Conservation (phyloP, 1,140 invertebrate species). For the Trichoplusia ni region DNA sequence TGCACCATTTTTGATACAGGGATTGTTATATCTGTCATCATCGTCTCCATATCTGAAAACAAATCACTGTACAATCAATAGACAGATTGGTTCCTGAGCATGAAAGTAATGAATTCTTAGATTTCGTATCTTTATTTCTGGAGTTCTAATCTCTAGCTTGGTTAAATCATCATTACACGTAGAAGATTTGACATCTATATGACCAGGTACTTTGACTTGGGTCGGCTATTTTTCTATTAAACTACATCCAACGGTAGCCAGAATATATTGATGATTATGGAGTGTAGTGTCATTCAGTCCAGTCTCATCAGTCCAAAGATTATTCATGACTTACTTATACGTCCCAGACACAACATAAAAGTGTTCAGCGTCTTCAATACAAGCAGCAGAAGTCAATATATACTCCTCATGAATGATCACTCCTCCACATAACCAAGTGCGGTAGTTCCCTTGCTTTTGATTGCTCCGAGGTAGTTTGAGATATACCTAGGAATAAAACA, state of each 20-base stretch:
- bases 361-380: conserved; percentile 62
- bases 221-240: no score
- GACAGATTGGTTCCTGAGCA: no score
- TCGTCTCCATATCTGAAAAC: conserved; percentile 60
- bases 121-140: no score
- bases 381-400: conserved; percentile 65
- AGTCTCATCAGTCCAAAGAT: no score
- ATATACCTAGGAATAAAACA: conserved; percentile 53
- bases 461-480: conserved; percentile 58
- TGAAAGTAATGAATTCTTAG: no score
- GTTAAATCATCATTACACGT: no score
- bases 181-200: no score
- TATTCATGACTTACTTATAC: conserved; percentile 36
- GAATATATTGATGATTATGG: no score
- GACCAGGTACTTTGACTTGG: no score
- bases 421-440: conserved; percentile 64
- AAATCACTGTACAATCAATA: conserved; percentile 48
- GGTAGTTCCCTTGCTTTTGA: conserved; percentile 53
- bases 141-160: no score
- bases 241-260: no score
- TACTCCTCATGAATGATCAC: conserved; percentile 60
- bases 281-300: no score
- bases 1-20: conserved; percentile 70
- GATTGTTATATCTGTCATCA: conserved; percentile 62
- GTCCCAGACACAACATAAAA: conserved; percentile 67